Percentiles rank a stretch among this genome's conserved stretches.
These are phyloP conservation scores for Salvelinus fontinalis DNA, from an alignment of 2,113 vertebrate genomes.

Conservation along the genomic window DNA sequence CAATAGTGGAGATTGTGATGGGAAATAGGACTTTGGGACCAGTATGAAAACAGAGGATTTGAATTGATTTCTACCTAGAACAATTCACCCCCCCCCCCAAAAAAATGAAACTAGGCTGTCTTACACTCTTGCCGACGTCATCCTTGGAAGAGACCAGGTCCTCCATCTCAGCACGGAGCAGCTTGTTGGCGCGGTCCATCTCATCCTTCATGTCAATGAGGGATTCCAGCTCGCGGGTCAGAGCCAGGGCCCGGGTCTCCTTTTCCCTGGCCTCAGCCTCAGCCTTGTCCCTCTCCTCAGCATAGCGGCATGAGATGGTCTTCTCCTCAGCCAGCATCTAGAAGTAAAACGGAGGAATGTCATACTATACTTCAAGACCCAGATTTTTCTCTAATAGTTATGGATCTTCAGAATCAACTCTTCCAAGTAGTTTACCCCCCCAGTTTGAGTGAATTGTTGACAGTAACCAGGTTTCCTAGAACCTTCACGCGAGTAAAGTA, in stretches of 20 bases:
- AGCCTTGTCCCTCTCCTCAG: conserved; percentile 84
- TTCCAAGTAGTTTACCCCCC: no score
- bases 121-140: conserved; percentile 94
- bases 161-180: conserved; percentile 92
- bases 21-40: neutral
- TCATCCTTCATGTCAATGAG: conserved; percentile 87
- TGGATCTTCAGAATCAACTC: no score
- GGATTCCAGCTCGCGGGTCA: conserved; percentile 87
- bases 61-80: neutral
- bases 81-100: no score
- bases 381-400: no score
- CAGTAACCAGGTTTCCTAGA: no score
- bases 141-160: conserved; percentile 97
- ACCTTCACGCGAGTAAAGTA: no score
- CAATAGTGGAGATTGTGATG: neutral
- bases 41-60: neutral
- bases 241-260: conserved; percentile 80
- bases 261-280: conserved; percentile 89
- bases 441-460: no score
- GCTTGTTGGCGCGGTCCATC: conserved; percentile 89
- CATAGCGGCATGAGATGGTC: conserved; percentile 77
- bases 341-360: neutral
- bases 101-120: conserved; percentile 29
- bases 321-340: conserved; percentile 92
- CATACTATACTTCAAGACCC: no score